Percentiles rank a stretch among this genome's conserved stretches.
Conservation (phyloP, 2,797 vertebrate genomes). For the Sebastes trivittatus region DNA sequence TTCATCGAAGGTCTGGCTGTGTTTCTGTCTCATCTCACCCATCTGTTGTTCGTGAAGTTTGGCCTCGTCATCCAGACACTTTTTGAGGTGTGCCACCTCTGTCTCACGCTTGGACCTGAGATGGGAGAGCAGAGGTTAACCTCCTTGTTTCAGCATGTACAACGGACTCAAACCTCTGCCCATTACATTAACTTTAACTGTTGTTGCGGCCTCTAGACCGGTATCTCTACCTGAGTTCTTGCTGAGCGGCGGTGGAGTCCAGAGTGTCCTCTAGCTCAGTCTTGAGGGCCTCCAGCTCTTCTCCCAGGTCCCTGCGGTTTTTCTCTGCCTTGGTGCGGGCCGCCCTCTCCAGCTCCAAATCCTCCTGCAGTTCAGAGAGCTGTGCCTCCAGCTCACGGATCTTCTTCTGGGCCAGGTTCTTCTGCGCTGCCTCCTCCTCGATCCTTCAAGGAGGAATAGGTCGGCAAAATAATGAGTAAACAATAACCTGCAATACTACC, state of each 20-base stretch:
- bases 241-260: slow-evolving; percentile 96
- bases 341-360: slow-evolving; percentile 92
- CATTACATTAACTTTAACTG: neutral
- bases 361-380: slow-evolving; percentile 95
- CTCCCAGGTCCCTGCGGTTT: slow-evolving; percentile 94
- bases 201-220: neutral
- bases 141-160: neutral
- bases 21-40: slow-evolving; percentile 94
- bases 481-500: neutral
- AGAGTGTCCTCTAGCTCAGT: slow-evolving; percentile 96
- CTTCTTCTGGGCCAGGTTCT: slow-evolving; percentile 96
- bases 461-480: neutral
- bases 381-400: slow-evolving; percentile 96
- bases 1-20: slow-evolving; percentile 93
- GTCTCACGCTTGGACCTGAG: slow-evolving; percentile 92
- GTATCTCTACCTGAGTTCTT: slow-evolving; percentile 88
- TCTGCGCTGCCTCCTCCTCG: slow-evolving; percentile 95
- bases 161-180: neutral
- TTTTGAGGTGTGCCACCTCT: slow-evolving; percentile 94
- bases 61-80: slow-evolving; percentile 91
- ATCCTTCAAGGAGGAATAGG: slow-evolving; percentile 78
- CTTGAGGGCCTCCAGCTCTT: slow-evolving; percentile 97
- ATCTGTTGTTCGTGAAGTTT: slow-evolving; percentile 91
- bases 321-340: slow-evolving; percentile 94
- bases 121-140: neutral